phyloP scores from a whole-genome alignment of 2,888 invertebrate species.

The Cheilosia urbana region DNA sequence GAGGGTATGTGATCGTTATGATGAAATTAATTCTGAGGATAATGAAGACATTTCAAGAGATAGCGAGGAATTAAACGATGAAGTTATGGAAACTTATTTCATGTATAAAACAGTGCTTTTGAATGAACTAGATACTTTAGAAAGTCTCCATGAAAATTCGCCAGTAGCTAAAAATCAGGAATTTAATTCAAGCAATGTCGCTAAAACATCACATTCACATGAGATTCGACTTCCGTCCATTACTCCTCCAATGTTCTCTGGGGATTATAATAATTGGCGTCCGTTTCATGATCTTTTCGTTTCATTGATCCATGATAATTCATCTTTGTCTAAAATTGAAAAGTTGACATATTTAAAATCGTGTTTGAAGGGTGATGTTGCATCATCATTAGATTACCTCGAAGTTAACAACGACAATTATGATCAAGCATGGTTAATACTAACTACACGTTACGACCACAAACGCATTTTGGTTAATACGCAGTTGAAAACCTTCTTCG shows the following conservation, averaged over 20 bases:
- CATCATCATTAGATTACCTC: not conserved
- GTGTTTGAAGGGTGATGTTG: conserved; percentile 2
- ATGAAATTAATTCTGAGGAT: too few species aligned
- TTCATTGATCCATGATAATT: conserved; percentile 11
- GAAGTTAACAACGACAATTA: conserved; percentile 23
- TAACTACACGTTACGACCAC: conserved; percentile 31
- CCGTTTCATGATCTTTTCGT: conserved; percentile 15
- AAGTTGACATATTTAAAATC: conserved; percentile 21
- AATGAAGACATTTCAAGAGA: too few species aligned
- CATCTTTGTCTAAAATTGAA: not conserved
- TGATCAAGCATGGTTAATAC: conserved; percentile 22
- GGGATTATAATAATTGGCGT: conserved; percentile 23
- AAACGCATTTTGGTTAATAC: conserved; percentile 25
- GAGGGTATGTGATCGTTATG: too few species aligned
- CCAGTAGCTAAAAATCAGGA: too few species aligned
- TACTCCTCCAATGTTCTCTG: conserved; percentile 12
- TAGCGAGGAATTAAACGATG: too few species aligned
- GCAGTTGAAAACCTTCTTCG: conserved; percentile 19
- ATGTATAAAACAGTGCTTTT: too few species aligned
- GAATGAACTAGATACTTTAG: too few species aligned
- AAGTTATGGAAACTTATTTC: too few species aligned
- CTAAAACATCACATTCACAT: too few species aligned
- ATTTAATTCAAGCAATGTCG: too few species aligned
- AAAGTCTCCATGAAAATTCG: too few species aligned
- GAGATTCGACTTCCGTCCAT: conserved; percentile 9